Percentiles rank a stretch among this genome's conserved stretches.
phyloP scores from a whole-genome alignment of 2,797 vertebrate genomes.

The Antrozous pallidus region DNA sequence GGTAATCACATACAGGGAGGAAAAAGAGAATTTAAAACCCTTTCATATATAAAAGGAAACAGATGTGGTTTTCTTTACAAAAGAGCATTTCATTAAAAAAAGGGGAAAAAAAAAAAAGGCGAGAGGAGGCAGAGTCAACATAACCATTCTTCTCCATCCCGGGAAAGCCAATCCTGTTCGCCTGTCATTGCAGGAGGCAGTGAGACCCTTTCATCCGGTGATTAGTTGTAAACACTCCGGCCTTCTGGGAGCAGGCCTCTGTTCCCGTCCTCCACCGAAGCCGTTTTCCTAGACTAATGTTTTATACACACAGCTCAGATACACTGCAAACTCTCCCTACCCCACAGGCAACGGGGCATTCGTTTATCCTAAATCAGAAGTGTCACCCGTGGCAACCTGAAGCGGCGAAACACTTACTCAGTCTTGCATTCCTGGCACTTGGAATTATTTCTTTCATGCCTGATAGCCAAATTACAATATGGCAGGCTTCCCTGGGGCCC shows the following conservation, averaged over 20 bases:
- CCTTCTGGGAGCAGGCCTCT: conserved; percentile 85
- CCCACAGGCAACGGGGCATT: conserved; percentile 96
- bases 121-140: conserved; percentile 83
- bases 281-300: conserved; percentile 89
- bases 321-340: conserved; percentile 87
- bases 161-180: conserved; percentile 86
- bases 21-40: conserved; percentile 78
- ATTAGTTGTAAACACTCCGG: conserved; percentile 87
- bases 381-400: conserved; percentile 99
- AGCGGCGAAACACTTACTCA: conserved; percentile 98
- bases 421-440: conserved; percentile 99
- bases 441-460: conserved; percentile 99
- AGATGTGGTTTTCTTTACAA: conserved; percentile 86
- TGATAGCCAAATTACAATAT: conserved; percentile 99
- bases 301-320: conserved; percentile 88
- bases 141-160: conserved; percentile 86
- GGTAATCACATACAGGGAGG: conserved; percentile 63
- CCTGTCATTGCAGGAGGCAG: conserved; percentile 87
- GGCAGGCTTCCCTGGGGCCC: conserved; percentile 99
- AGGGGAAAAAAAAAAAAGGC: conserved; percentile 74
- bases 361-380: conserved; percentile 99
- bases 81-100: conserved; percentile 86
- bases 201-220: conserved; percentile 87
- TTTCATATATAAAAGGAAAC: conserved; percentile 79
- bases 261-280: conserved; percentile 84